Percentiles rank a stretch among this genome's conserved stretches.
These are phyloP conservation scores for Tillus elongatus DNA, from an alignment of 2,888 invertebrate species.

Conservation along the genomic window DNA sequence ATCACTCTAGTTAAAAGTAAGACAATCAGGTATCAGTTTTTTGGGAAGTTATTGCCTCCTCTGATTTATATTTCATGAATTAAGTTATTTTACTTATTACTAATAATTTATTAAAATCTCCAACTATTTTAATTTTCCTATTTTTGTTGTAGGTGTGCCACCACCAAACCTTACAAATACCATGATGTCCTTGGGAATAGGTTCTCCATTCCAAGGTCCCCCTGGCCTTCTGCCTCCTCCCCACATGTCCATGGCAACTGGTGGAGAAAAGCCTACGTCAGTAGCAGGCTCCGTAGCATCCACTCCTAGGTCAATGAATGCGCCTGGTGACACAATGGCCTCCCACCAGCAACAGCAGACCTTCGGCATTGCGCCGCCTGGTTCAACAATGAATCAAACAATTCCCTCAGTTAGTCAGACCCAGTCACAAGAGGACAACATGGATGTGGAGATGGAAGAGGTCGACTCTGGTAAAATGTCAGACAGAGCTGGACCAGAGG, in stretches of 20 bases:
- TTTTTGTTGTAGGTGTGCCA: conserved; percentile 32
- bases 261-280: no score
- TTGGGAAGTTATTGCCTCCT: no score
- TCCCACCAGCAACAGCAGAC: background rate
- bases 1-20: no score
- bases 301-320: conserved; percentile 19
- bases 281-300: background rate
- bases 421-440: conserved; percentile 55
- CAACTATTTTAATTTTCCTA: no score
- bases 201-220: conserved; percentile 37
- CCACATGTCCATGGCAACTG: conserved; percentile 9
- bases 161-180: conserved; percentile 47
- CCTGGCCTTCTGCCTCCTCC: conserved; percentile 13
- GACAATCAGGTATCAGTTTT: no score
- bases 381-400: background rate
- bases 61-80: no score
- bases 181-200: conserved; percentile 38
- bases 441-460: conserved; percentile 70
- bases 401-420: conserved; percentile 18
- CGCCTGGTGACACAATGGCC: conserved; percentile 34
- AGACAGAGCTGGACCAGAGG: conserved; percentile 16
- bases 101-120: no score
- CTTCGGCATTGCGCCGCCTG: background rate
- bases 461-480: conserved; percentile 31
- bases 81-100: no score